phyloP scores from a whole-genome alignment of 2,113 vertebrate genomes.

The Myiopsitta monachus region DNA sequence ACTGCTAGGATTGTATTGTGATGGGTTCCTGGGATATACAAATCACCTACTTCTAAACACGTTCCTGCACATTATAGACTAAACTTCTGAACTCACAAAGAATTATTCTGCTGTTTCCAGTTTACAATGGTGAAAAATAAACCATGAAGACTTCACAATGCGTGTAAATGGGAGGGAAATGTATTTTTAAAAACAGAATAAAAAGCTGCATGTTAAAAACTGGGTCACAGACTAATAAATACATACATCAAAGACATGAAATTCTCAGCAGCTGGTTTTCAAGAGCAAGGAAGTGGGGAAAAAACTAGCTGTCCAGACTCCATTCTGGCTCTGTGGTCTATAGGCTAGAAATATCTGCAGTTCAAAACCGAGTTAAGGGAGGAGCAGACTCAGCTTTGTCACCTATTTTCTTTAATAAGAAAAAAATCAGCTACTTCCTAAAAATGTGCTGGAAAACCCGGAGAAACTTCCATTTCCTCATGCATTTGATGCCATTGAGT shows the following conservation, averaged over 20 bases:
- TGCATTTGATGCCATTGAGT: slow-evolving; percentile 38
- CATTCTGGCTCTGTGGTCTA: slow-evolving; percentile 45
- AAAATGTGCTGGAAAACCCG: slow-evolving; percentile 63
- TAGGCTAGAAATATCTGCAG: slow-evolving; percentile 20
- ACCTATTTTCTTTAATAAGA: neutral
- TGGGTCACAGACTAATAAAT: slow-evolving; percentile 70
- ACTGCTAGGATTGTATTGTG: neutral
- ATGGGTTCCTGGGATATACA: slow-evolving; percentile 40
- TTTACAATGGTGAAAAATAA: slow-evolving; percentile 60
- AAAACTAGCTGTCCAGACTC: slow-evolving; percentile 53
- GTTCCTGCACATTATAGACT: slow-evolving; percentile 2
- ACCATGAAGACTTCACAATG: slow-evolving; percentile 61
- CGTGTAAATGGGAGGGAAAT: slow-evolving; percentile 61
- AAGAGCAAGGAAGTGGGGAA: slow-evolving; percentile 59
- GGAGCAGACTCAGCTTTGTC: slow-evolving; percentile 35
- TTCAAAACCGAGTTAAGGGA: slow-evolving; percentile 46
- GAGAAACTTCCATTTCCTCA: slow-evolving; percentile 37
- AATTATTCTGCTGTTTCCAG: slow-evolving; percentile 59
- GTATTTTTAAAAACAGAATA: slow-evolving; percentile 71
- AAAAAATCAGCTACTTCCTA: slow-evolving; percentile 48
- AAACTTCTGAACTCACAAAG: slow-evolving; percentile 36
- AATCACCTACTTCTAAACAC: slow-evolving; percentile 37
- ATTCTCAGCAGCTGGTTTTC: slow-evolving; percentile 71
- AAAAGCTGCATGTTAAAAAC: slow-evolving; percentile 71
- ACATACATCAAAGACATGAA: slow-evolving; percentile 63